Evolutionary conservation across 2,113 vertebrate species (phyloP).

Genomic region (Anguilla japonica): DNA sequence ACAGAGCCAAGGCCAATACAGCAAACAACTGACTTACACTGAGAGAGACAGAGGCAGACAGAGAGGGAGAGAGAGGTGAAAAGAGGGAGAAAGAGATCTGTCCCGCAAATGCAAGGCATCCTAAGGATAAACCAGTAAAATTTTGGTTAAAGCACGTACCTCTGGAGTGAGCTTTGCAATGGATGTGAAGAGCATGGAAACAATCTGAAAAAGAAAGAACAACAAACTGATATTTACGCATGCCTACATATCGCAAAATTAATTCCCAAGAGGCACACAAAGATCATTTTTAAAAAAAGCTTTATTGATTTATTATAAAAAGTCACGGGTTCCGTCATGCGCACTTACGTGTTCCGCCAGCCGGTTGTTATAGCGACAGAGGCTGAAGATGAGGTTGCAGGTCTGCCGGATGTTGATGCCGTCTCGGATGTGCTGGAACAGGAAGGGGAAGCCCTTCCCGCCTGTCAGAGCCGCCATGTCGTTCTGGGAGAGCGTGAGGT

Average conservation of each 20-base stretch:
- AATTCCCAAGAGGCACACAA: neutral
- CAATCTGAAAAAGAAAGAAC: slow-evolving; percentile 77
- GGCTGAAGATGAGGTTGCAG: slow-evolving; percentile 98
- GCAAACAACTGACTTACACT: neutral
- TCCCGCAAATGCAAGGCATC: neutral
- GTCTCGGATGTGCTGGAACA: slow-evolving; percentile 98
- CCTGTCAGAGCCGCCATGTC: slow-evolving; percentile 98
- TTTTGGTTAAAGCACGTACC: too few species aligned
- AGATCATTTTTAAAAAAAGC: neutral
- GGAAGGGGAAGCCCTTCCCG: slow-evolving; percentile 98
- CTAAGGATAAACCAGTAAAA: neutral
- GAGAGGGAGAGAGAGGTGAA: neutral
- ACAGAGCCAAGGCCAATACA: neutral
- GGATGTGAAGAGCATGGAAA: slow-evolving; percentile 98
- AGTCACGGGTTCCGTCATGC: neutral
- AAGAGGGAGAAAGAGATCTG: neutral
- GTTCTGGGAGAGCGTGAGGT: slow-evolving; percentile 96
- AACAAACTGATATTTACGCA: slow-evolving; percentile 54
- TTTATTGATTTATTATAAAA: too few species aligned
- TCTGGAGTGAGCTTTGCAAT: slow-evolving; percentile 98
- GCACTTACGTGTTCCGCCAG: slow-evolving; percentile 90
- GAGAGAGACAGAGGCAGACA: neutral
- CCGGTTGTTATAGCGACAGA: slow-evolving; percentile 96
- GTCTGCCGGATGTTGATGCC: slow-evolving; percentile 99
- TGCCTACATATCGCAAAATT: neutral